These are phyloP conservation scores for Enteromius radiatus DNA, from an alignment of 2,797 vertebrate genomes.

Conservation along the genomic window DNA sequence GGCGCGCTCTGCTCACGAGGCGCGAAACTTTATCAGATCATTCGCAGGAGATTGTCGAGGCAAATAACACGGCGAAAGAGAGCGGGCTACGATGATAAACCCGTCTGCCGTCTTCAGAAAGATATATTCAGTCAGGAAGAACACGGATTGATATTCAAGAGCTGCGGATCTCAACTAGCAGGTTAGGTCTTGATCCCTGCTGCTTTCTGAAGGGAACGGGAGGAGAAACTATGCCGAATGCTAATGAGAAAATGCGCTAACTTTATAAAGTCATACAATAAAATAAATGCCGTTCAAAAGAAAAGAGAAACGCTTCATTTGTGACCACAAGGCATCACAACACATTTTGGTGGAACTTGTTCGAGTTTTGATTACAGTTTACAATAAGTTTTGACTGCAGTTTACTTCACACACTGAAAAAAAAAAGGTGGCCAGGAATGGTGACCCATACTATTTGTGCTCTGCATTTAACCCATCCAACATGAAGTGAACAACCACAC, in stretches of 20 bases:
- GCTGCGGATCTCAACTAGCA: not conserved
- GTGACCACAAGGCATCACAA: too few species aligned
- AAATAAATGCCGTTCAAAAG: too few species aligned
- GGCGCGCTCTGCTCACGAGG: not conserved
- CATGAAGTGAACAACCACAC: too few species aligned
- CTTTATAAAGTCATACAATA: not conserved
- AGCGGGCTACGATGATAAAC: not conserved
- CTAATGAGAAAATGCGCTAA: not conserved
- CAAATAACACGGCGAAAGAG: not conserved
- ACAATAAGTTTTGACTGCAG: not conserved
- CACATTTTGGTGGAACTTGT: too few species aligned
- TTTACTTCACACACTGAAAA: too few species aligned
- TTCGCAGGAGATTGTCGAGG: not conserved
- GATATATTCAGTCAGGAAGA: not conserved
- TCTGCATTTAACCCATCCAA: too few species aligned
- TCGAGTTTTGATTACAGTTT: not conserved
- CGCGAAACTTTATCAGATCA: conserved; percentile 19
- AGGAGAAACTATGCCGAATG: not conserved
- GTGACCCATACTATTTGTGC: too few species aligned
- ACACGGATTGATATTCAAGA: not conserved
- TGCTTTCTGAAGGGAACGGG: too few species aligned
- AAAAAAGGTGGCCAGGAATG: too few species aligned
- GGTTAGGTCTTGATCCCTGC: not conserved
- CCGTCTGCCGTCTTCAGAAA: not conserved
- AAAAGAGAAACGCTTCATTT: too few species aligned